These are phyloP conservation scores for Cecropterus lyciades DNA, from an alignment of 1,140 invertebrate genomes.

Conservation along the genomic window DNA sequence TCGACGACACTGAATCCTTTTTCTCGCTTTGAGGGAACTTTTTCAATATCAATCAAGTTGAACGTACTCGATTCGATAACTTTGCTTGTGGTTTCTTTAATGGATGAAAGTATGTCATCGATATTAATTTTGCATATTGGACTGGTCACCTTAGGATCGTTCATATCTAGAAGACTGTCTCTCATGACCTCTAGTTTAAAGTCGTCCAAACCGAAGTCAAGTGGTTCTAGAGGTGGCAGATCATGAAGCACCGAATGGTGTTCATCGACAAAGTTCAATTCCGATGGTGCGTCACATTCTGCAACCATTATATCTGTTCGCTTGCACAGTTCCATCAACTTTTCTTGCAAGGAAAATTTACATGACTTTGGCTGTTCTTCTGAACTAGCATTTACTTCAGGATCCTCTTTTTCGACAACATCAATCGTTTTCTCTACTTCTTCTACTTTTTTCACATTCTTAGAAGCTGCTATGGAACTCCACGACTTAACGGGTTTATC, in stretches of 20 bases:
- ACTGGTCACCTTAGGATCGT: constrained; percentile 62
- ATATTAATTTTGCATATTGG: constrained; percentile 79
- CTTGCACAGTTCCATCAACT: constrained; percentile 75
- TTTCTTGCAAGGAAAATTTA: constrained; percentile 67
- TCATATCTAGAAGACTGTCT: constrained; percentile 71
- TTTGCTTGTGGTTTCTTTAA: constrained; percentile 69
- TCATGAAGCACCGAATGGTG: constrained; percentile 73
- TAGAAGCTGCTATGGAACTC: constrained; percentile 68
- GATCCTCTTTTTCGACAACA: constrained; percentile 32
- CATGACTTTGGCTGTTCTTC: constrained; percentile 49
- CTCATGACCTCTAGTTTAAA: constrained; percentile 78
- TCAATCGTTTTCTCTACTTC: constrained; percentile 41
- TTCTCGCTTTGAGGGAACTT: constrained; percentile 64
- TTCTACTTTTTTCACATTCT: constrained; percentile 53
- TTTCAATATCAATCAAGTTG: constrained; percentile 74
- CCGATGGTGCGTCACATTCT: constrained; percentile 72
- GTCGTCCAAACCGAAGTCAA: constrained; percentile 77
- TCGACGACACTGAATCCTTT: constrained; percentile 74
- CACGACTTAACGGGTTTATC: constrained; percentile 63
- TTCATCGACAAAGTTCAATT: constrained; percentile 78
- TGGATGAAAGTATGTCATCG: constrained; percentile 73
- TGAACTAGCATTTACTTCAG: constrained; percentile 34
- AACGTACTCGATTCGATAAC: constrained; percentile 66
- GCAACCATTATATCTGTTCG: constrained; percentile 80
- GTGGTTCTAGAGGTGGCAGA: constrained; percentile 72